Base-by-base conservation (phyloP, 2,113 vertebrate genomes). In the Meleagris gallopavo region DNA sequence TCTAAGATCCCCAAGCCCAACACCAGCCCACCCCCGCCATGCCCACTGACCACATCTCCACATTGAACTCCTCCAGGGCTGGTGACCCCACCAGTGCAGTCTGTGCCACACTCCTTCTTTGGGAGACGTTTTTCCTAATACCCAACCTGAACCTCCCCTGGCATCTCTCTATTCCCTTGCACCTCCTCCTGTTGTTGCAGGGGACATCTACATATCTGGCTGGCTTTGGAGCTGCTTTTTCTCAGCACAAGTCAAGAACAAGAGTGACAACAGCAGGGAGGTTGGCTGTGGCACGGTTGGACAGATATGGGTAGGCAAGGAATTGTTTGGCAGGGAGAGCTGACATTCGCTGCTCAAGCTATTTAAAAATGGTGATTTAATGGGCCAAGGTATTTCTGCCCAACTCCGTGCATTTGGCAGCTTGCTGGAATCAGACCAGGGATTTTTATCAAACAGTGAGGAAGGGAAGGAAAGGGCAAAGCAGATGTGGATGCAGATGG, bases 341-440 rank as follows among this genome's bases (percentile, higher is more conserved):
- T 94, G 94, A 94, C 86, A 92, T 75, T 84, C 90, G 75, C 88
- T 71, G 83, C 83, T 92, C 9, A 1, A 83, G 83, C 92, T 96
- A 96, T 97, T 97, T 95, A 70, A 95, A 93, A 96, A 84, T 36
- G 14, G 62, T 97, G 96, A 97, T 95, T 97, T 96, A 93, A 97
- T 94, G 92, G 27, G 73, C 43, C 0, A 3, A 96, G 84, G 83
- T 76, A 97, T 96, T 96, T 96, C 85, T 96, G 79, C 90, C 93
- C 92, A 83, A 78, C 71, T 91, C 91, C 2, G 3, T 82, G 80
- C 88, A 8, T 92, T 78, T 94, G 94, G 90, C 95, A 95, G 79
- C 94, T 94, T 67, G 54, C 86, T 97, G 94, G 92, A 83, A 32
- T 48, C 4, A 4, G 43, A 92, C 81, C 94, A 79, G 69, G 32